These are phyloP conservation scores for Zootermopsis nevadensis DNA, from an alignment of 2,888 invertebrate genomes.

Conservation along the genomic window DNA sequence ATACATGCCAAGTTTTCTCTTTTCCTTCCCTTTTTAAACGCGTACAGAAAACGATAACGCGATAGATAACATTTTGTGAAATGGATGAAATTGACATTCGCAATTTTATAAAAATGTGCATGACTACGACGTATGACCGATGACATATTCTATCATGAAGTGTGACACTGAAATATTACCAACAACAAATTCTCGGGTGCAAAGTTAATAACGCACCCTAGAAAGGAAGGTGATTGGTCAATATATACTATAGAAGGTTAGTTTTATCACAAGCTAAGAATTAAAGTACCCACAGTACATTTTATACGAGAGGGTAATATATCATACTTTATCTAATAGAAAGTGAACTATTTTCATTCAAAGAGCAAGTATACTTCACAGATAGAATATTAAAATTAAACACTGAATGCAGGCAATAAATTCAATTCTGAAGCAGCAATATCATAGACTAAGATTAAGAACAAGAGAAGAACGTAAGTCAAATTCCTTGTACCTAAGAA, in stretches of 20 bases:
- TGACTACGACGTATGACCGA: not conserved
- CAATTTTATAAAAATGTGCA: not conserved
- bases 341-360: too few relatives aligned
- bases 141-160: not conserved
- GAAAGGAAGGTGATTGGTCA: not conserved
- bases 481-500: not conserved
- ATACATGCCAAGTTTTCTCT: too few relatives aligned
- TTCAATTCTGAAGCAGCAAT: too few relatives aligned
- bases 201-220: not conserved
- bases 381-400: not conserved
- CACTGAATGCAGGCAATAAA: not conserved
- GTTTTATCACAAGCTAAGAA: not conserved
- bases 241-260: not conserved
- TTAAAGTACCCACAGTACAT: not conserved
- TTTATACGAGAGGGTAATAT: not conserved
- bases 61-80: not conserved
- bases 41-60: too few relatives aligned
- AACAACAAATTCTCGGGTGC: not conserved
- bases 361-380: not conserved
- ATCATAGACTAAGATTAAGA: not conserved
- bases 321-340: too few relatives aligned
- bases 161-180: not conserved
- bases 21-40: too few relatives aligned
- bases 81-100: not conserved
- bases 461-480: not conserved